Base-by-base conservation (phyloP, 2,113 vertebrate species). In the Garra rufa region DNA sequence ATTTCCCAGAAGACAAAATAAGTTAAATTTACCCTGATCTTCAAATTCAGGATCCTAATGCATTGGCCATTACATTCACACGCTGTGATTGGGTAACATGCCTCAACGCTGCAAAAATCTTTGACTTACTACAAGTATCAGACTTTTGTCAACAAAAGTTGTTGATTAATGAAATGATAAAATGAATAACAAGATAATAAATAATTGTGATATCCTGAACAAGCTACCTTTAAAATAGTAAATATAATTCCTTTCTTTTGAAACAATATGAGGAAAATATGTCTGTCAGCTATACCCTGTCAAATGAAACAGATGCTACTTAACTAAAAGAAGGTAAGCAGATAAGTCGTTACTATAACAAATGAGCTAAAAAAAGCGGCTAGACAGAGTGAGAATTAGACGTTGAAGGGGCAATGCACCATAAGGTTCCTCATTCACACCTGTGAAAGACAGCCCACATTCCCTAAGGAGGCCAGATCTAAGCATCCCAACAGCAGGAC, bases 341-440 rank as follows among this genome's bases (percentile, higher is more conserved):
- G 26, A 24, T 8, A 83, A 44, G 43, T 28, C 14, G 30, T 17
- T 43, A n/a, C 11, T 21, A 11, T 14, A 3, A 84, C 30, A 80
- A 86, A 80, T 57, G 50, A 73, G 19, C 34, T 67, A 44, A 75
- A 57, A 86, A 76, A 73, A 44, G 44, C 26, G 81, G 83, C 88
- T 85, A 90, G 91, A 84, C 79, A 76, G 1, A 85, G 82, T 67
- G 88, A 90, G 87, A 89, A 87, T 77, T 86, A 85, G 83, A 81
- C 78, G 77, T 85, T 89, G 81, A 87, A 79, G 63, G 86, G 73
- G 10, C 55, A 89, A 76, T 83, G 48, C 88, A 86, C 83, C 90
- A 91, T 83, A 88, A 85, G 89, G 87, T 80, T 89, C 84, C 87
- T 91, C 88, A 89, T 92, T 94, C 88, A 87, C 93, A 93, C 91